A percentile compares a stretch with the other conserved stretches of the same genome.
These are phyloP conservation scores for Thera obeliscata DNA, from an alignment of 2,888 invertebrate genomes.

Conservation along the genomic window DNA sequence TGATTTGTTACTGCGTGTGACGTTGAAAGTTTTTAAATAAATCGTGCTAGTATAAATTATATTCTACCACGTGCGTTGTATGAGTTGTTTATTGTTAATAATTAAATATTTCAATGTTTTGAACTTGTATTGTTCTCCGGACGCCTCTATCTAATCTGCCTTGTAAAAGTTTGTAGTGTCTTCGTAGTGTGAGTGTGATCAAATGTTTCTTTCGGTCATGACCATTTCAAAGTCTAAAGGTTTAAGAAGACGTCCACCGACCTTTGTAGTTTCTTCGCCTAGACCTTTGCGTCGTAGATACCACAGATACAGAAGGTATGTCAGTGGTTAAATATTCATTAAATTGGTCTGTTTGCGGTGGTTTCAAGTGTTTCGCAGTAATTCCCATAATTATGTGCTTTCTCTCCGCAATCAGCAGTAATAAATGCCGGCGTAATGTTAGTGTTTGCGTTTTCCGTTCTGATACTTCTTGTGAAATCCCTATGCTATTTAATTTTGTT, in stretches of 20 bases:
- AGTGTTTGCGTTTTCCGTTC: constrained; percentile 4
- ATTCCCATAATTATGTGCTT: constrained; percentile 8
- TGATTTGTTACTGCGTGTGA: constrained; percentile 21
- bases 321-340: constrained; percentile 7
- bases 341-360: background rate
- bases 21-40: constrained; percentile 36
- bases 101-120: constrained; percentile 25
- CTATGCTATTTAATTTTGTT: background rate
- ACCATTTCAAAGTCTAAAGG: constrained; percentile 36
- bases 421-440: constrained; percentile 3
- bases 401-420: constrained; percentile 1
- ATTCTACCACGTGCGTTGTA: constrained; percentile 27
- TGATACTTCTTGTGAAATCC: background rate
- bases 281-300: constrained; percentile 49
- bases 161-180: constrained; percentile 1
- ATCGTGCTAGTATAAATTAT: constrained; percentile 27
- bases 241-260: constrained; percentile 41
- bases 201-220: constrained; percentile 37
- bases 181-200: background rate
- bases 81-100: constrained; percentile 20
- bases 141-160: constrained; percentile 7
- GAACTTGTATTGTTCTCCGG: constrained; percentile 25
- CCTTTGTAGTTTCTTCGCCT: constrained; percentile 46
- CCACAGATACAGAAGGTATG: constrained; percentile 49
- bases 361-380: constrained; percentile 11